Evolutionary conservation across 2,888 invertebrate genomes (phyloP), one percentile per base, ranked within the genome.

Genomic region (Drosophila paramelanica): DNA sequence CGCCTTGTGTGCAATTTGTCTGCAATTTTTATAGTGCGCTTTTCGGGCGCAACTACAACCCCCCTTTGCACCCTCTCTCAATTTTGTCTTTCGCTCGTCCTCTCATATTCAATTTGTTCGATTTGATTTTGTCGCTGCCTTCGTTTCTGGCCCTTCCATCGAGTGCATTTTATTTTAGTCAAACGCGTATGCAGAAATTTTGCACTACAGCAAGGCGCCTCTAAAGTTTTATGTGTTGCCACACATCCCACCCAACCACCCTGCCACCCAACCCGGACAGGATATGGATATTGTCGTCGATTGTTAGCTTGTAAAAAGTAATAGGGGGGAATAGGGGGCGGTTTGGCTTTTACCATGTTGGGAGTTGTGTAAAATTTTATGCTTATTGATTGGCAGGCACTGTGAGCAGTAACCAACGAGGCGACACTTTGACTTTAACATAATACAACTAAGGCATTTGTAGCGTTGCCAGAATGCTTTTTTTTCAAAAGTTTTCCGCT

Each of bases 1-100:
- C 72, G 79, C 77, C 85, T 73, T 73, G 79, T 76, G 87, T 82
- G 87, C 87, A 85, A 86, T 87, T 87, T 86, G 86, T 86, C 83
- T 87, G 85, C 73, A 66, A 73, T 85, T 87, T 81, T 86, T 86
- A 85, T 80, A 70, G 68, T 67, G 47, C 38, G 42, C 27, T 45
- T 42, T 17, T 31, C 31, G 31, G 31, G 31, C 11, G 43, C 43
- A 7, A 33, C 33, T 31, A 31, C 31, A 31, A 10, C 10, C 31
- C 3, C 31, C 25, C 23, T n/a, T 20, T 39, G 11, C 20, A 11
- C 11, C 23, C 31, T 17, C 10, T 33, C 13, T 20, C 6, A 2
- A 36, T 58, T 38, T 42, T 52, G 20, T 53, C 14, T 39, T 33
- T 17, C 56, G 10, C 47, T 46, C 20, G 6, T 25, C 20, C 53